Evolutionary conservation across 1,140 invertebrate genomes (phyloP), one percentile per base, ranked within the genome.

Genomic region (Pinna nobilis): DNA sequence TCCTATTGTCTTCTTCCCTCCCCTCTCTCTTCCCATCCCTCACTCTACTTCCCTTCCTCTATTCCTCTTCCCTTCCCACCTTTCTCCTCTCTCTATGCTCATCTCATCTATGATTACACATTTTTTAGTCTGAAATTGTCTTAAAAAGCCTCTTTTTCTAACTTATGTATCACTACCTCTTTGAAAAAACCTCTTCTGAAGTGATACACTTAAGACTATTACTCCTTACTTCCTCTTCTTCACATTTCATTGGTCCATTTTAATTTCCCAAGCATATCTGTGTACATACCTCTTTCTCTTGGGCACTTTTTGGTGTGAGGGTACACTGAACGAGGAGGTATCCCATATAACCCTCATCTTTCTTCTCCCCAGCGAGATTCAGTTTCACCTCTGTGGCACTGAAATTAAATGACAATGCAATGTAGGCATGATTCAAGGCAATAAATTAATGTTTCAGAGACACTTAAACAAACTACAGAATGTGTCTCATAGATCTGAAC

Each of bases 221-320:
- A n/a, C n/a, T n/a, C n/a, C n/a, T n/a, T n/a, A n/a, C n/a, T n/a
- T n/a, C n/a, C n/a, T n/a, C n/a, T n/a, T n/a, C n/a, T n/a, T n/a
- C n/a, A n/a, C n/a, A n/a, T n/a, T n/a, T n/a, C n/a, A n/a, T n/a
- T n/a, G n/a, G n/a, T n/a, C n/a, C n/a, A n/a, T n/a, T n/a, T n/a
- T n/a, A n/a, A n/a, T n/a, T n/a, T n/a, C 15, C 1, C 20, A 18
- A 47, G 44, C 2, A 7, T 37, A 5, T 35, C 18, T n/a, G 9
- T 13, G 2, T 6, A 66, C 49, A 5, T 35, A 66, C 63, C 59
- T 98, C 96, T 89, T 97, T 97, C 84, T 98, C 97, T 88, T 97
- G 95, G 87, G 96, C 95, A 63, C 95, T 94, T 82, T 94, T 94
- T 3, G 97, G 96, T 90, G 93, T 94, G 4, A 99, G 90, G 0